Percentiles rank a stretch among this genome's conserved stretches.
These are phyloP conservation scores for Coelogynopora nodosa DNA, from an alignment of 2,888 invertebrate species.

Conservation along the genomic window DNA sequence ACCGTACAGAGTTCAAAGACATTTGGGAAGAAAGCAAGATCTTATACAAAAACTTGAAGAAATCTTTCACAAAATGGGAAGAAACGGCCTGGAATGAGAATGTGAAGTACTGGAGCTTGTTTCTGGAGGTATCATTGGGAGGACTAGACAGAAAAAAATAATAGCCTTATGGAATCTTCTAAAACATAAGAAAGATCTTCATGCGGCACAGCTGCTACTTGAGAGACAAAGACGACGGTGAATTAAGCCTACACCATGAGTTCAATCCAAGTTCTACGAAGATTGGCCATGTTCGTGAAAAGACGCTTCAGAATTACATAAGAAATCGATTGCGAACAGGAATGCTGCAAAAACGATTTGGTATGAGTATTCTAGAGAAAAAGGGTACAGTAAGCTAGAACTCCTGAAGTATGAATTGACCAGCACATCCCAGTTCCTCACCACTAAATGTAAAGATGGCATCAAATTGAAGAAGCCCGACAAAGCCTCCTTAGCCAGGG, in stretches of 20 bases:
- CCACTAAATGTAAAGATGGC: too few species aligned
- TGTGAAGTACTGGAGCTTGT: neutral
- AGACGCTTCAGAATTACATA: neutral
- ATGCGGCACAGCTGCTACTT: neutral
- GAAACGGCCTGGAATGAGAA: neutral
- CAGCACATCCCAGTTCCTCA: too few species aligned
- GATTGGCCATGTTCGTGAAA: neutral
- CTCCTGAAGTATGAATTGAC: neutral
- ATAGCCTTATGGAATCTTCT: neutral
- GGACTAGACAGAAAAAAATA: neutral
- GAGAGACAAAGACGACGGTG: neutral
- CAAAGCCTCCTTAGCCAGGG: neutral
- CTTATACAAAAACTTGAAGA: neutral
- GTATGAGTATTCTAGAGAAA: neutral
- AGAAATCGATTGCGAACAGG: neutral
- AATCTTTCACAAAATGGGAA: too few species aligned
- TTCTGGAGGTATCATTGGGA: neutral
- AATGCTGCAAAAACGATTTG: neutral
- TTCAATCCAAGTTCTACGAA: neutral
- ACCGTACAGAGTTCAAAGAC: too few species aligned
- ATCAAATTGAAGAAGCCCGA: neutral
- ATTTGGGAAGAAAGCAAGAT: neutral
- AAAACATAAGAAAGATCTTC: neutral
- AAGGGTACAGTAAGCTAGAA: neutral
- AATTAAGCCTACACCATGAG: neutral